Percentiles rank a stretch among this genome's conserved stretches.
These are phyloP conservation scores for Drosophila leontia DNA, from an alignment of 1,140 invertebrate species.

Conservation along the genomic window DNA sequence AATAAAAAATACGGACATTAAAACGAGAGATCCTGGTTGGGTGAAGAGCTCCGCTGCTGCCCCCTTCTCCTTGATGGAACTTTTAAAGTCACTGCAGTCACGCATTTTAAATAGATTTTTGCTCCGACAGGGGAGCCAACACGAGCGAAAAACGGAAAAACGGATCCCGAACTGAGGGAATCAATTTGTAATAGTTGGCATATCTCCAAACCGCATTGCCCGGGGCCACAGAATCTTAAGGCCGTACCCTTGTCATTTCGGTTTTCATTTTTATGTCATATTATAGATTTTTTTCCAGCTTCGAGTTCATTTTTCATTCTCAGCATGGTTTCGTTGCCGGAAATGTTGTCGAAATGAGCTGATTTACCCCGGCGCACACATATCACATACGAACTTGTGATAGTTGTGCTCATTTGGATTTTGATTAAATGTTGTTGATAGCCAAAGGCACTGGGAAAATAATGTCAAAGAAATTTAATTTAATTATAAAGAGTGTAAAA, in stretches of 20 bases:
- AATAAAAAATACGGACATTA: constrained; percentile 68
- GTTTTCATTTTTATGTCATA: constrained; percentile 82
- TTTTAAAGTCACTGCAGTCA: constrained; percentile 58
- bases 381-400: constrained; percentile 41
- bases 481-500: too few species aligned
- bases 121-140: not conserved
- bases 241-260: constrained; percentile 76
- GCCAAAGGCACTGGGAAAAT: constrained; percentile 5
- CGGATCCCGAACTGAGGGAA: constrained; percentile 55
- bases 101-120: constrained; percentile 61
- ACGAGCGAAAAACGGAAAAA: constrained; percentile 22
- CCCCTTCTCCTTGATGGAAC: not conserved
- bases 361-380: constrained; percentile 50
- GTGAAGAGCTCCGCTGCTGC: not conserved
- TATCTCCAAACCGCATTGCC: constrained; percentile 77
- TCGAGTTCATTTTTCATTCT: constrained; percentile 79
- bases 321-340: constrained; percentile 77
- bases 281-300: constrained; percentile 65
- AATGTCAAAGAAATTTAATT: not conserved
- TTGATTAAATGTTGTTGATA: constrained; percentile 77
- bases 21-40: constrained; percentile 35
- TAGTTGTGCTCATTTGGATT: constrained; percentile 35
- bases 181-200: constrained; percentile 83
- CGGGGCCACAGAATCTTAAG: constrained; percentile 44
- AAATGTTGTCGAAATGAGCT: constrained; percentile 80